phyloP scores from a whole-genome alignment of 2,888 invertebrate species.

The Lottia gigantea region DNA sequence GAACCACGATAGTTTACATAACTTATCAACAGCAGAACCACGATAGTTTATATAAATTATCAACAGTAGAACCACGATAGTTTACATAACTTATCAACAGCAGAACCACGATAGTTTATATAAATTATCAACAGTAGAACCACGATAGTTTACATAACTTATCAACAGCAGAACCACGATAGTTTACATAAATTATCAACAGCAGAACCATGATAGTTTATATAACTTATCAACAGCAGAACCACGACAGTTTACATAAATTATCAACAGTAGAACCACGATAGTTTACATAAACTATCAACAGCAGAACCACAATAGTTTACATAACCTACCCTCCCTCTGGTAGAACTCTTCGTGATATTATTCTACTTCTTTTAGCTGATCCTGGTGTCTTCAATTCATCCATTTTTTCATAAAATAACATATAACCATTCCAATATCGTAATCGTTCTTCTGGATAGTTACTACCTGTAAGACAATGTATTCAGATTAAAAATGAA shows the following conservation, averaged over 20 bases:
- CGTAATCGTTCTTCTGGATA: slow-evolving; percentile 70
- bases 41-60: no score
- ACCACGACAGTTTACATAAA: background rate
- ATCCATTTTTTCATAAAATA: slow-evolving; percentile 70
- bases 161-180: background rate
- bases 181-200: background rate
- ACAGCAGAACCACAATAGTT: no score
- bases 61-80: no score
- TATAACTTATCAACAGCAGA: slow-evolving; percentile 30
- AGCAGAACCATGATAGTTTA: background rate
- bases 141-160: background rate
- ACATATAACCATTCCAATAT: slow-evolving; percentile 72
- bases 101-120: no score
- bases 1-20: no score
- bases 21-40: no score
- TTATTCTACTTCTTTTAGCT: slow-evolving; percentile 61
- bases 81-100: no score
- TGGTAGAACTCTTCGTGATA: slow-evolving; percentile 45
- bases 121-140: slow-evolving; percentile 31
- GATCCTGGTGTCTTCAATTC: slow-evolving; percentile 60
- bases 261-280: background rate
- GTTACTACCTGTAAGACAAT: slow-evolving; percentile 43
- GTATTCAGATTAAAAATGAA: slow-evolving; percentile 12
- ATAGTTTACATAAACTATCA: background rate
- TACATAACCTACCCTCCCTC: slow-evolving; percentile 40